Percentiles rank a stretch among this genome's conserved stretches.
These are phyloP conservation scores for Iguana delicatissima DNA, from an alignment of 2,797 vertebrate genomes.

Conservation along the genomic window DNA sequence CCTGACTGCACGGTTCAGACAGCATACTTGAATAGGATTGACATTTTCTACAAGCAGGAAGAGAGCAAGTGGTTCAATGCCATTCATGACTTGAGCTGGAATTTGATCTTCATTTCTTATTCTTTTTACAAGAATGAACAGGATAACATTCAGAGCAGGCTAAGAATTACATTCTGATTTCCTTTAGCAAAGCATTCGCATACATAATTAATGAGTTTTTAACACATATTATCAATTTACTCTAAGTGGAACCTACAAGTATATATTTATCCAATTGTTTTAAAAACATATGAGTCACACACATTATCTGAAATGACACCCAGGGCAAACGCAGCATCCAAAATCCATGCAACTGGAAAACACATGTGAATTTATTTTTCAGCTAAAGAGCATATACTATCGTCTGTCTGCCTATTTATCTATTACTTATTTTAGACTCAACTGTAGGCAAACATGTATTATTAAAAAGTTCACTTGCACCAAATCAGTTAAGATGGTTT, in stretches of 20 bases:
- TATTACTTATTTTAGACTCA: too few relatives aligned
- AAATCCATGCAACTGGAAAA: not conserved
- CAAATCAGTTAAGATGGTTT: not conserved
- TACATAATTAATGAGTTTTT: not conserved
- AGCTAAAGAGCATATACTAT: not conserved
- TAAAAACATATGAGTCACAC: constrained; percentile 7
- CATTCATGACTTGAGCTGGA: not conserved
- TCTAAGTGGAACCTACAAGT: not conserved
- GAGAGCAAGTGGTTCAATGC: not conserved
- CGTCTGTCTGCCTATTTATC: not conserved
- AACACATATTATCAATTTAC: not conserved
- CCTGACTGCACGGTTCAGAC: not conserved
- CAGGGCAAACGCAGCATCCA: constrained; percentile 9
- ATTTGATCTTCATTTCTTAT: not conserved
- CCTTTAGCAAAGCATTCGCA: constrained; percentile 1
- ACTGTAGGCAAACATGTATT: too few relatives aligned
- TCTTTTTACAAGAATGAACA: not conserved
- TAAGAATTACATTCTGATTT: not conserved
- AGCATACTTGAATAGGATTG: not conserved
- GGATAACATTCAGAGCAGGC: not conserved
- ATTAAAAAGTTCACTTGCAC: not conserved
- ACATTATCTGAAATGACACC: not conserved
- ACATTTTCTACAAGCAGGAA: not conserved
- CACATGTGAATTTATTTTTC: not conserved
- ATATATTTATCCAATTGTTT: constrained; percentile 19